Base-by-base conservation (phyloP, 2,888 invertebrate species). In the Scrobipalpa atriplicella region DNA sequence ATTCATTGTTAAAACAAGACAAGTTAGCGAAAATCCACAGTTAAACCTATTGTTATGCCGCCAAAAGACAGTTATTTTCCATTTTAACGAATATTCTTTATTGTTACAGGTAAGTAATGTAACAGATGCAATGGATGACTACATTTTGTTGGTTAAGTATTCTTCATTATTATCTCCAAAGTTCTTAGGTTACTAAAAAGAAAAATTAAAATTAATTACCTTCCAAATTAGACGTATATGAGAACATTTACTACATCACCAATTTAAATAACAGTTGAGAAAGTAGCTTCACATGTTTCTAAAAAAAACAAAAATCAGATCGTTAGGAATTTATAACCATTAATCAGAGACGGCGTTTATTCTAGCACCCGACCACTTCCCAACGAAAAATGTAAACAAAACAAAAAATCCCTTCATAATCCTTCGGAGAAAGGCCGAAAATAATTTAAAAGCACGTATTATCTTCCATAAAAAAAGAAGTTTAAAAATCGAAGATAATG, bases 271-370 rank as follows among this genome's bases (percentile, higher is more conserved):
- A 5, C n/a, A 47, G 8, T 3, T 16, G 47, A 47, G n/a, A 47
- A 47, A 47, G 5, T 47, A 47, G n/a, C 47, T 16, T 16, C 5
- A 13, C 54, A 56, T 13, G 3, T 6, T 21, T 19, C 19, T 21
- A 6, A 21, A 21, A 56, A 56, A 71, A 72, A 73, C 66, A 67
- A 75, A 79, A 79, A 83, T 19, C 16, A 61, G 11, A 19, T 39
- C 2, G 82, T 78, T 66, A 77, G 77, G 78, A 82, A 81, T 78
- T 75, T 73, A 62, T 70, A 70, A 75, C 80, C 86, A 88, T 89
- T 86, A 87, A 89, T 89, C 87, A 89, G 75, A 72, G 73, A 73
- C 74, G 73, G 78, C 80, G 75, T 79, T 77, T 43, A 78, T 81
- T 79, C 72, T 75, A 75, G 79, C 72, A 73, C 72, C 72, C 75